Percentiles rank a stretch among this genome's conserved stretches.
Conservation (phyloP, 2,888 invertebrate genomes). For the Phalera bucephala region DNA sequence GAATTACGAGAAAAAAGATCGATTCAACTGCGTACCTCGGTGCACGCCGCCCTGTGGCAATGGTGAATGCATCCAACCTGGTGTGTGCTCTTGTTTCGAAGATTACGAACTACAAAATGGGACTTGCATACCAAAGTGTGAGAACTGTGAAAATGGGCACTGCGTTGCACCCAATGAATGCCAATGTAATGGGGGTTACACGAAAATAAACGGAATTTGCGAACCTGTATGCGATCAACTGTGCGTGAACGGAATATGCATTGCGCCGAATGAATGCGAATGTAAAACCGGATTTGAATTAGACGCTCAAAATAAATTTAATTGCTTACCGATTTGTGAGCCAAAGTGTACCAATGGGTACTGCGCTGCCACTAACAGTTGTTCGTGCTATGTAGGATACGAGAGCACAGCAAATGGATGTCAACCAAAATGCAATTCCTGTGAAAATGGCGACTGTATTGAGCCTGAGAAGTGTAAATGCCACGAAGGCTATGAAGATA, state of each 20-base stretch:
- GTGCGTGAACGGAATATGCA: conserved; percentile 18
- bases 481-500: conserved; percentile 9
- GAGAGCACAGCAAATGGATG: conserved; percentile 20
- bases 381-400: conserved; percentile 36
- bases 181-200: conserved; percentile 19
- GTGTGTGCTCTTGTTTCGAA: conserved; percentile 33
- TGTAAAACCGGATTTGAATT: not conserved
- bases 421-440: conserved; percentile 14
- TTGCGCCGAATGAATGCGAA: not conserved
- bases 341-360: conserved; percentile 38
- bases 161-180: conserved; percentile 26
- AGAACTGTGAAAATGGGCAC: conserved; percentile 18
- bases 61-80: conserved; percentile 33
- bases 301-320: conserved; percentile 10
- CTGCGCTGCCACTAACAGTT: conserved; percentile 40
- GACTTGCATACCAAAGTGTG: not conserved
- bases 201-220: conserved; percentile 17
- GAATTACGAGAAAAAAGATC: conserved; percentile 15
- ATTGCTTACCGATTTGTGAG: conserved; percentile 36
- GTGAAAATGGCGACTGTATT: conserved; percentile 26
- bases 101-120: conserved; percentile 22
- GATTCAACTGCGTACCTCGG: conserved; percentile 28
- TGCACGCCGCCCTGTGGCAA: conserved; percentile 32
- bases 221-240: conserved; percentile 13
- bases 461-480: conserved; percentile 26